These are phyloP conservation scores for Atrichornis clamosus DNA, from an alignment of 2,113 vertebrate species.

Conservation along the genomic window DNA sequence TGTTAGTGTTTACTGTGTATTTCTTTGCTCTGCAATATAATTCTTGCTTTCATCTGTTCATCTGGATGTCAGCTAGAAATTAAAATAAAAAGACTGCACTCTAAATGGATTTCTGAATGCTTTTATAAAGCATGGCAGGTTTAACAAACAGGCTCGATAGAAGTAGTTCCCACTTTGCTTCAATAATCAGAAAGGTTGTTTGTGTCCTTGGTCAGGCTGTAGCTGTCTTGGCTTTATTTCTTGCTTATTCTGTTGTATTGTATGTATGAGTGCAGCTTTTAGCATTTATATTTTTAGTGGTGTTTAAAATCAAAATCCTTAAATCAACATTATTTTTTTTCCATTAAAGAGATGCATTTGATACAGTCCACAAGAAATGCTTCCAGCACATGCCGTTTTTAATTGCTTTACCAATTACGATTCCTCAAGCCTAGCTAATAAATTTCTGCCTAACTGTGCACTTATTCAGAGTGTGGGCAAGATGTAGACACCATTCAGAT, in stretches of 20 bases:
- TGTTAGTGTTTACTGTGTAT: not conserved
- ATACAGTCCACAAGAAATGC: not conserved
- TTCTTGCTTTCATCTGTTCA: slow-evolving; percentile 53
- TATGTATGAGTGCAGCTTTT: not conserved
- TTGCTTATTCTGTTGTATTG: not conserved
- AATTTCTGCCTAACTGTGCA: slow-evolving; percentile 27
- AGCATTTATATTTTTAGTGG: slow-evolving; percentile 6
- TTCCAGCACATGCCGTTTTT: slow-evolving; percentile 15
- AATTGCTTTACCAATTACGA: slow-evolving; percentile 59
- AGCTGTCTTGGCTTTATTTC: slow-evolving; percentile 39
- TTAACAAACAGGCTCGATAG: slow-evolving; percentile 59
- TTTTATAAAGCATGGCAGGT: slow-evolving; percentile 47
- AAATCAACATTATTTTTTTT: slow-evolving; percentile 17
- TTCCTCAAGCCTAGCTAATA: slow-evolving; percentile 24
- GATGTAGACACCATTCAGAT: slow-evolving; percentile 58
- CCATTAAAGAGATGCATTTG: not conserved
- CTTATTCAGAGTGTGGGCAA: slow-evolving; percentile 26
- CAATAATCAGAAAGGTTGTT: slow-evolving; percentile 47
- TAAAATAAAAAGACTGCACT: slow-evolving; percentile 58
- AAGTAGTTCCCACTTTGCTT: slow-evolving; percentile 39
- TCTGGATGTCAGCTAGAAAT: slow-evolving; percentile 44
- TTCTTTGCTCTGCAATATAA: slow-evolving; percentile 14
- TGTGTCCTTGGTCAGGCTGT: slow-evolving; percentile 31
- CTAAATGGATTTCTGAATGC: slow-evolving; percentile 41
- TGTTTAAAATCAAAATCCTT: slow-evolving; percentile 35